Conservation (phyloP, 2,113 vertebrate genomes). For the western clawed frog (Xenopus tropicalis) region DNA sequence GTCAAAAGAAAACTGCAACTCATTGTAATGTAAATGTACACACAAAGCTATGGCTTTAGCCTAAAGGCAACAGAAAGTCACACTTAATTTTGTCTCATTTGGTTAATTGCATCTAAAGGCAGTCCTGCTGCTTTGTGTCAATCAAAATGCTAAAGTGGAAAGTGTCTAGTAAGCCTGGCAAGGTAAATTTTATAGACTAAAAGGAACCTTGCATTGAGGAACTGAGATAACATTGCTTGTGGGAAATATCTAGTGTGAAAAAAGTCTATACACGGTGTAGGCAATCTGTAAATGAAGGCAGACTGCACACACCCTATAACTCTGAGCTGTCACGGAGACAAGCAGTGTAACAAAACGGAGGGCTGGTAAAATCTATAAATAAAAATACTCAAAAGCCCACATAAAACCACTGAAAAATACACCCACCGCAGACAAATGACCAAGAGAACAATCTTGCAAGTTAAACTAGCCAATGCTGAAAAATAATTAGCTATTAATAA, state of each 20-base stretch:
- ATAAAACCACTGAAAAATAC: no score
- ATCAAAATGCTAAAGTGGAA: conserved; percentile 1
- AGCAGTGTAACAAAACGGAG: no score
- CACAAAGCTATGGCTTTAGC: conserved; percentile 4
- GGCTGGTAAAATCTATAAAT: background rate
- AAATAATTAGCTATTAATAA: no score
- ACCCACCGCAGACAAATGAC: no score
- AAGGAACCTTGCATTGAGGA: background rate
- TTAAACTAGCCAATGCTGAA: no score
- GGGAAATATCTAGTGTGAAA: no score
- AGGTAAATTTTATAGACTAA: background rate
- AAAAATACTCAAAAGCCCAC: background rate
- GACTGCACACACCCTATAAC: no score
- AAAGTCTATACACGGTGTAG: no score
- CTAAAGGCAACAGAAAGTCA: conserved; percentile 22
- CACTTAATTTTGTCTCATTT: conserved; percentile 27
- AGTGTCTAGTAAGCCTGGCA: background rate
- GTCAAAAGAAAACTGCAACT: conserved; percentile 6
- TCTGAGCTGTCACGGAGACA: no score
- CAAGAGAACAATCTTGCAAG: no score
- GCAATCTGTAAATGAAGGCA: background rate
- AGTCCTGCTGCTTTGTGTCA: conserved; percentile 31
- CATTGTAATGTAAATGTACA: conserved; percentile 28
- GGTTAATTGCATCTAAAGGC: conserved; percentile 29
- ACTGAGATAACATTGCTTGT: no score